phyloP scores from a whole-genome alignment of 2,888 invertebrate genomes.

The Torymus texanus region DNA sequence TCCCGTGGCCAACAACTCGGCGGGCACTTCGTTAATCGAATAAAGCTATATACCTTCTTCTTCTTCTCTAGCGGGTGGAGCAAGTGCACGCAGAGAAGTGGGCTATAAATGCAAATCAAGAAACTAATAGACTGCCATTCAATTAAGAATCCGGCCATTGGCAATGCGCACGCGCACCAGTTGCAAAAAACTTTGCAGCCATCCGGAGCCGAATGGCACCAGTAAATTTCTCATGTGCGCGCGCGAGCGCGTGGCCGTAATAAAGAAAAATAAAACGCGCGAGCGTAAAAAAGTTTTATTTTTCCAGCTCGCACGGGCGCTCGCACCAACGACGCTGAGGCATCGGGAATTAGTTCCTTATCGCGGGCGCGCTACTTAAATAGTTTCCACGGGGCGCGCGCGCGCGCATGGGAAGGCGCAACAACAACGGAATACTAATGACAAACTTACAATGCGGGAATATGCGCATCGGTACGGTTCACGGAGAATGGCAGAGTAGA shows the following conservation, averaged over 20 bases:
- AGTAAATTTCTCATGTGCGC: neutral
- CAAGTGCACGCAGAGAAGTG: neutral
- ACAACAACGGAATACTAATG: conserved; percentile 52
- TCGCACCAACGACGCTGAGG: neutral
- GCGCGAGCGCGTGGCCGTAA: neutral
- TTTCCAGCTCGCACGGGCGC: neutral
- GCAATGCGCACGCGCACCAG: no score
- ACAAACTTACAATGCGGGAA: conserved; percentile 54
- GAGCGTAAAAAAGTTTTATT: conserved; percentile 10
- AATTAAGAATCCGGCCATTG: no score
- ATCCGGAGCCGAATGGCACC: neutral
- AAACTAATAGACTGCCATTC: no score
- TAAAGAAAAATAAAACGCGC: neutral
- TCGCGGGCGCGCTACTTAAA: conserved; percentile 38
- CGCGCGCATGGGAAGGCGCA: neutral
- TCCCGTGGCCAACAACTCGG: no score
- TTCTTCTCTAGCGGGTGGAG: neutral
- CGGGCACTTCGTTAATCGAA: no score
- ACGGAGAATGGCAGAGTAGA: conserved; percentile 33
- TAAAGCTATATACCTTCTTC: no score
- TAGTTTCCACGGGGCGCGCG: conserved; percentile 21
- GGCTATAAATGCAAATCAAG: neutral
- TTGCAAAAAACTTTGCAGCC: neutral
- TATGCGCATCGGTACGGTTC: conserved; percentile 34
- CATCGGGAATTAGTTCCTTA: conserved; percentile 48